Base-by-base conservation (phyloP, 2,113 vertebrate species). In the Neolamprologus fasciatus region DNA sequence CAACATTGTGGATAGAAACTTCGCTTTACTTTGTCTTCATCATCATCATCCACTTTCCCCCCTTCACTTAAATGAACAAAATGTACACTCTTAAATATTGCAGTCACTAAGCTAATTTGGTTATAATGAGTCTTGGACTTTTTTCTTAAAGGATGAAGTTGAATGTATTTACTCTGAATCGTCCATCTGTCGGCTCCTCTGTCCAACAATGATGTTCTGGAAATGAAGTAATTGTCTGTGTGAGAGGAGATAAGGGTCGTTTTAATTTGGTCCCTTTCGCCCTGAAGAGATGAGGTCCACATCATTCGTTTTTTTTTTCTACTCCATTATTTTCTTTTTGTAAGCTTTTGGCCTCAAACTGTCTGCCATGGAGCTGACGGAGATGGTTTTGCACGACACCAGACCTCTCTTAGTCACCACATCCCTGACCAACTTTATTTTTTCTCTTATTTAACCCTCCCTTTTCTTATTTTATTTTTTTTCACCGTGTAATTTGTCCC, bases 101-200 rank as follows among this genome's bases (percentile, higher is more conserved):
- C 96, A 96, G 95, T 96, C 95, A 95, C 97, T 97, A 97, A 92
- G 97, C 97, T 98, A 98, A 97, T 97, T 97, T 97, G 96, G 97
- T 98, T 97, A 80, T 42, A 97, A 97, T 96, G 95, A 97, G 85
- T 97, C 95, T 96, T 94, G 84, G 94, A 97, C 96, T 78, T 81
- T 78, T 51, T 80, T 95, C 96, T 76, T 19, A 31, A 89, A 97
- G 95, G 96, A 97, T 96, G 82, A 88, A 89, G 96, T 95, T 92
- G 94, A 86, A 82, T 63, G 86, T 66, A 85, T 92, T 93, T 81
- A 86, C 85, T 83, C 17, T 5, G 82, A 83, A 85, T 54, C 6
- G 80, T 78, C 88, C 80, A 14, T 82, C 78, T 84, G 89, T 78
- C 35, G 17, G 55, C 85, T 73, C 19, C 50, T 82, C 80, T 45